Evolutionary conservation across 2,888 invertebrate genomes (phyloP).

Genomic region (Hirudinaria manillensis): DNA sequence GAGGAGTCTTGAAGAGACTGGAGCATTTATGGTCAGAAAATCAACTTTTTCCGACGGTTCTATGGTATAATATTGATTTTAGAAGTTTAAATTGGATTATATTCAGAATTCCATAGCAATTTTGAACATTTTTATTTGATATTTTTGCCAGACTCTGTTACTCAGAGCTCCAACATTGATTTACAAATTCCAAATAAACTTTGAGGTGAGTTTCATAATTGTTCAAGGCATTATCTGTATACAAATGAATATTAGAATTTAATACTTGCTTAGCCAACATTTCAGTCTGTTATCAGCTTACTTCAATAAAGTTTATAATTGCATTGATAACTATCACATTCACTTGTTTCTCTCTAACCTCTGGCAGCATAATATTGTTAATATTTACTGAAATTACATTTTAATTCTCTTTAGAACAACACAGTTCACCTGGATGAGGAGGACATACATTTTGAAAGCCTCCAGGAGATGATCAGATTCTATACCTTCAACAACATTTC

Average conservation of each 20-base stretch:
- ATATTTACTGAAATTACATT: background rate
- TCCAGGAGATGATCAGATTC: background rate
- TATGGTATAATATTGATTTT: background rate
- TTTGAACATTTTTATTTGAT: background rate
- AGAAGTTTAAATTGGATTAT: no score
- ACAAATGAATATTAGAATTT: background rate
- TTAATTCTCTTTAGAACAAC: background rate
- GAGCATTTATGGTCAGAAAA: slow-evolving; percentile 4
- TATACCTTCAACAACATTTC: background rate
- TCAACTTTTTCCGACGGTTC: background rate
- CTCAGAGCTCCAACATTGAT: background rate
- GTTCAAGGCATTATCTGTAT: background rate
- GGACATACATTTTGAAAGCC: background rate
- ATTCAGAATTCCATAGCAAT: no score
- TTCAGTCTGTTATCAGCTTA: background rate
- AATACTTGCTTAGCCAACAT: background rate
- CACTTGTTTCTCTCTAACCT: no score
- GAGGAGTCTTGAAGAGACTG: background rate
- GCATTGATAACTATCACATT: no score
- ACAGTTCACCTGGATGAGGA: background rate
- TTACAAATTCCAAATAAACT: background rate
- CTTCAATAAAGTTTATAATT: background rate
- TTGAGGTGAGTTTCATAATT: background rate
- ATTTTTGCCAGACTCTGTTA: background rate
- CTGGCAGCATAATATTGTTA: no score